Evolutionary conservation across 2,797 vertebrate genomes (phyloP).

Genomic region (Poeciliopsis gracilis): DNA sequence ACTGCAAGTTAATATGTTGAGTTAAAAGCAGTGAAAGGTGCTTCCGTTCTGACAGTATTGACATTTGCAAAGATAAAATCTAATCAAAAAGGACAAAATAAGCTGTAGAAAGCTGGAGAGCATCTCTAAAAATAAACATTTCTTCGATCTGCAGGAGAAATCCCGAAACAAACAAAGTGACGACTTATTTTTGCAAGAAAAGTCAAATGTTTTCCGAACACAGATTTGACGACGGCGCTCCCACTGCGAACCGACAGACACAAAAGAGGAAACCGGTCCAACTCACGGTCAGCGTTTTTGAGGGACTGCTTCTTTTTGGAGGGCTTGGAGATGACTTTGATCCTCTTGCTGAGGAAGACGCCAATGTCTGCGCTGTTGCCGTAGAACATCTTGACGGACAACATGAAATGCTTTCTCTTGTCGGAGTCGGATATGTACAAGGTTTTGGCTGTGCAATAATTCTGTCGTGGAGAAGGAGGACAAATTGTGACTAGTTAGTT

Average conservation of each 20-base stretch:
- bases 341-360: conserved; percentile 98
- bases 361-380: conserved; percentile 98
- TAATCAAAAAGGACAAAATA: not conserved
- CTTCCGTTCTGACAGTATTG: not conserved
- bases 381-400: conserved; percentile 99
- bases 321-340: conserved; percentile 99
- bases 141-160: not conserved
- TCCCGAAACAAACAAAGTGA: not conserved
- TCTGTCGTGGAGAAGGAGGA: conserved; percentile 76
- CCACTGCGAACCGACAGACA: not conserved
- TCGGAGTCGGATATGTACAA: conserved; percentile 99
- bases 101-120: not conserved
- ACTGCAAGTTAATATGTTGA: not conserved
- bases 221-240: not conserved
- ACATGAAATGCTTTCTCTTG: conserved; percentile 99
- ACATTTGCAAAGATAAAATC: not conserved
- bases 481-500: not conserved
- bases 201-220: not conserved
- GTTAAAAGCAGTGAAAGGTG: not conserved
- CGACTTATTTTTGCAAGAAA: not conserved
- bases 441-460: conserved; percentile 99
- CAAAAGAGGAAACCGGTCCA: not conserved
- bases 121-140: no score
- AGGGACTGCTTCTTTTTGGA: conserved; percentile 99
- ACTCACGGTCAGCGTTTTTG: conserved; percentile 97